Percentiles rank a stretch among this genome's conserved stretches.
Evolutionary conservation across 2,113 vertebrate species (phyloP).

Genomic region (Megaceryle torquata): DNA sequence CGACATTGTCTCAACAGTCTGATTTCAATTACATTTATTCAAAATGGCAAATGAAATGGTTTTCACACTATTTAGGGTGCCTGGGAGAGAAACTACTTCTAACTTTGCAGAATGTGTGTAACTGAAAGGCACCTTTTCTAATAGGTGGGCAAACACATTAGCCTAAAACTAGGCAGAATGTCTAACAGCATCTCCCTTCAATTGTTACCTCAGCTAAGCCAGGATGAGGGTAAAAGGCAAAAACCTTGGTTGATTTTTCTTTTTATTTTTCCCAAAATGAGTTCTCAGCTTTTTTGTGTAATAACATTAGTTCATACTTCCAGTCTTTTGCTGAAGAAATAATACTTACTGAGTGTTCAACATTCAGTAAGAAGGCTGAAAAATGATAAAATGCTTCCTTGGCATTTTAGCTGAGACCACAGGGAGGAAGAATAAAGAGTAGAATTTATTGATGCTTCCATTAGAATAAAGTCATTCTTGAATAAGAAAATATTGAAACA

Average conservation of each 20-base stretch:
- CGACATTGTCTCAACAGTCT: background rate
- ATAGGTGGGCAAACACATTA: background rate
- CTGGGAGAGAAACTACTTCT: background rate
- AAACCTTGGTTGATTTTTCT: background rate
- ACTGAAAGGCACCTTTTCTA: background rate
- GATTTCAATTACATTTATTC: background rate
- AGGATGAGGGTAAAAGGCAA: background rate
- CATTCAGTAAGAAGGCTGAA: background rate
- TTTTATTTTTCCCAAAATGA: background rate
- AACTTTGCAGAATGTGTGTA: background rate
- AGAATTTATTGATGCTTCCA: slow-evolving; percentile 39
- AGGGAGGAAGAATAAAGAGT: slow-evolving; percentile 24
- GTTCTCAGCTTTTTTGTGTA: background rate
- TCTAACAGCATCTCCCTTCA: background rate
- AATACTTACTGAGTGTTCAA: background rate
- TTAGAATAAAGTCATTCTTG: slow-evolving; percentile 40
- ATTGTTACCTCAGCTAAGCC: background rate
- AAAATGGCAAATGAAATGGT: background rate
- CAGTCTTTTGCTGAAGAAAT: background rate
- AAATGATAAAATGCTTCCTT: slow-evolving; percentile 29
- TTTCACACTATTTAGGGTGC: background rate
- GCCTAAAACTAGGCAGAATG: background rate
- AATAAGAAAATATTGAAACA: slow-evolving; percentile 59
- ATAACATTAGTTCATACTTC: background rate
- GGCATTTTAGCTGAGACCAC: slow-evolving; percentile 37